These are phyloP conservation scores for Sternarchorhynchus goeldii DNA, from an alignment of 2,797 vertebrate species.

Conservation along the genomic window DNA sequence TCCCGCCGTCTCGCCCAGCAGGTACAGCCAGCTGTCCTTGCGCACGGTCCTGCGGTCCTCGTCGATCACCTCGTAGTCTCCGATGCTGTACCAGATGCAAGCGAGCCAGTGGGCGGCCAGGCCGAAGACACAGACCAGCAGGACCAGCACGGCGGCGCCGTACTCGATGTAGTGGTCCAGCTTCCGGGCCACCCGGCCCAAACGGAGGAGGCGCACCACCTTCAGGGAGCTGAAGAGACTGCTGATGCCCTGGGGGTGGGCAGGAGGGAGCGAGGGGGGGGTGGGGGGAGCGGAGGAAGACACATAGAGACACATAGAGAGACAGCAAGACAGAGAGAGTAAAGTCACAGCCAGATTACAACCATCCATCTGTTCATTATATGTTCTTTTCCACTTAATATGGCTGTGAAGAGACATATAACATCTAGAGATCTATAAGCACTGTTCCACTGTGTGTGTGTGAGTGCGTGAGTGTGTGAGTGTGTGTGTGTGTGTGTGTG, in stretches of 20 bases:
- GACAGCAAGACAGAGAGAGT: not conserved
- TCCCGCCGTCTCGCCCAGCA: slow-evolving; percentile 88
- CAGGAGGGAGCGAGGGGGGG: slow-evolving; percentile 11
- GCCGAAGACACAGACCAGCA: slow-evolving; percentile 97
- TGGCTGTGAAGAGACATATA: too few relatives aligned
- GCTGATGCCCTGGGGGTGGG: slow-evolving; percentile 88
- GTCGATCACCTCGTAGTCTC: slow-evolving; percentile 98
- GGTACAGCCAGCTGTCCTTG: slow-evolving; percentile 94
- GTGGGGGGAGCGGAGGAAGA: not conserved
- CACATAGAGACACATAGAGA: slow-evolving; percentile 10
- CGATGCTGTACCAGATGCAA: slow-evolving; percentile 99
- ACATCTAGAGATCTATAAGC: not conserved
- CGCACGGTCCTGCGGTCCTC: slow-evolving; percentile 91
- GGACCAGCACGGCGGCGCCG: slow-evolving; percentile 92
- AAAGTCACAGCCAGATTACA: slow-evolving; percentile 1
- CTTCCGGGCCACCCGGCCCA: slow-evolving; percentile 96
- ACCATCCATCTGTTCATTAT: not conserved
- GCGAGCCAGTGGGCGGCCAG: slow-evolving; percentile 97
- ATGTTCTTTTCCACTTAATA: not conserved
- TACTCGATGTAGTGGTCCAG: slow-evolving; percentile 99
- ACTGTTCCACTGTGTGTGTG: not conserved
- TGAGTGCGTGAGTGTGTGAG: not conserved
- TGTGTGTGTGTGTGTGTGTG: not conserved
- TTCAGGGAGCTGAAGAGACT: slow-evolving; percentile 98
- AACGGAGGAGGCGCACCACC: slow-evolving; percentile 91